Base-by-base conservation (phyloP, 2,888 invertebrate species). In the Leptarthrus brevirostris region DNA sequence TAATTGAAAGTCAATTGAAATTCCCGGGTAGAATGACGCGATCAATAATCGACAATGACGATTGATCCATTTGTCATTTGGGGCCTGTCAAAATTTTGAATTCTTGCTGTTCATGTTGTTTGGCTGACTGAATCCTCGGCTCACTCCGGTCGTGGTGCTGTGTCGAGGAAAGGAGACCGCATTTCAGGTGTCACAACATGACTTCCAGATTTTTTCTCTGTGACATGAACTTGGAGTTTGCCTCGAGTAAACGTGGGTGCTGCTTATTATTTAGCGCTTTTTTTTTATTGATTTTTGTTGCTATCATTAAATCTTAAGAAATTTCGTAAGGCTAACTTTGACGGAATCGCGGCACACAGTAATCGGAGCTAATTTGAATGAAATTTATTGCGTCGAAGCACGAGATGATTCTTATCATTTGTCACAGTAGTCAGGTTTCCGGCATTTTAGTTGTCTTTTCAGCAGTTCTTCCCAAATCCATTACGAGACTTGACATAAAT, bases 1-100 rank as follows among this genome's bases (percentile, higher is more conserved):
- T 75, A 75, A 75, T 75, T 75, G 73, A 75, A 74, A 75, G 74
- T 74, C 75, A 75, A 75, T 71, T 74, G 75, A 75, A 74, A 75
- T 75, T 75, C 75, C 44, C 74, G 71, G 54, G 75, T 74, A 75
- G 75, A 73, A 75, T 75, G 75, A 75, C 75, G 64, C 70, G 73
- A 75, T 75, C 73, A 74, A 75, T 75, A 70, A 70, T 58, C 71
- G 73, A 75, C 75, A 75, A 74, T 74, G 56, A 70, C 64, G 66
- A 73, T 64, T 53, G 64, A 74, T 56, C 64, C 75, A 75, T 75
- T 75, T 75, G 75, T 75, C 75, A 75, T 75, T 70, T 74, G 71
- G 69, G 61, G 58, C 73, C 75, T 75, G 75, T 75, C 75, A 75
- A 61, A 75, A 73, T 75, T 71, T 71, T 64, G 24, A 66, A 64